Percentiles rank a stretch among this genome's conserved stretches.
Evolutionary conservation across 2,113 vertebrate species (phyloP).

Genomic region (Myiopsitta monachus): DNA sequence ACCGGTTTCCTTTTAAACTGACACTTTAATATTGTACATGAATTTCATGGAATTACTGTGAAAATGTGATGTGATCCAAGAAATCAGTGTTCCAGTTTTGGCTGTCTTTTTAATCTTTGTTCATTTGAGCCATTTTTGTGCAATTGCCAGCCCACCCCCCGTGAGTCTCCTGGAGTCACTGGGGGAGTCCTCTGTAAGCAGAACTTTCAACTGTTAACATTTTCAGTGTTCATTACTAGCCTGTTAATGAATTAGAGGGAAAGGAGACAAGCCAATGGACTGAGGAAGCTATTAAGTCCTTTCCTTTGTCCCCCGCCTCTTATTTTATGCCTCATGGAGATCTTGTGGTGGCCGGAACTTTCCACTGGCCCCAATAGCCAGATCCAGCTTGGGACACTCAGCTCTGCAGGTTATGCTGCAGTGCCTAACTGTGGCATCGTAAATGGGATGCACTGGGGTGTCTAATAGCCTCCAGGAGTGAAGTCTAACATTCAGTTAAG

Average conservation of each 20-base stretch:
- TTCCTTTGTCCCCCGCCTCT: background rate
- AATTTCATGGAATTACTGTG: conserved; percentile 71
- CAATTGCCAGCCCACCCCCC: background rate
- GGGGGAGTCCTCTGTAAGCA: background rate
- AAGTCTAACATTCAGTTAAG: background rate
- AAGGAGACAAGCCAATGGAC: background rate
- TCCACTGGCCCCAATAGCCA: background rate
- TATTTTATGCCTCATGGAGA: background rate
- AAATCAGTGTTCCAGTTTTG: conserved; percentile 46
- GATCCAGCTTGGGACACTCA: background rate
- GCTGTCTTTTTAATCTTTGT: conserved; percentile 21
- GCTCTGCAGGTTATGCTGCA: background rate
- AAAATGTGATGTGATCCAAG: conserved; percentile 62
- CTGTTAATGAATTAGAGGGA: background rate
- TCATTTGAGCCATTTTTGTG: background rate
- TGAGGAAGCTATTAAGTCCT: background rate
- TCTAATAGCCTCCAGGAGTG: background rate
- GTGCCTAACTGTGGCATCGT: accelerated
- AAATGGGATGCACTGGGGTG: background rate
- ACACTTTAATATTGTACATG: conserved; percentile 74
- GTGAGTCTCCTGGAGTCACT: background rate
- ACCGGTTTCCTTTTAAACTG: conserved; percentile 77
- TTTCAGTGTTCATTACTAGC: background rate
- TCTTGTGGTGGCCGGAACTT: background rate
- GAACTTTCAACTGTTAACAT: background rate